Conservation (phyloP, 1,140 invertebrate genomes). For the Drosophila persimilis region DNA sequence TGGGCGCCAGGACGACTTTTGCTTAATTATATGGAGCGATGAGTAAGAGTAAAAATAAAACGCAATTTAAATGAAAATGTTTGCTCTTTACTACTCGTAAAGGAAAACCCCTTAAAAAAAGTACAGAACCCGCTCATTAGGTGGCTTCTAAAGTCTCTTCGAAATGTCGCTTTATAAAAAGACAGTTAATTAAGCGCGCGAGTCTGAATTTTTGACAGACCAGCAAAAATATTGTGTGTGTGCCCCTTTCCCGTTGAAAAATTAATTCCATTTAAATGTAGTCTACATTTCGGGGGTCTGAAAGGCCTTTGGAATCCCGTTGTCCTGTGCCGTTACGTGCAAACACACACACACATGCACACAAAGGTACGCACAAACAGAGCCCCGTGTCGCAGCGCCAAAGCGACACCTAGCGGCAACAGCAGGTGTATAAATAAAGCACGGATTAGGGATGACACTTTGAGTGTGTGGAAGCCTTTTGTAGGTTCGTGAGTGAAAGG, state of each 20-base stretch:
- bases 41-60: conserved; percentile 12
- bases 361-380: not conserved
- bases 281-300: conserved; percentile 14
- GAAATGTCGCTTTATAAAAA: conserved; percentile 44
- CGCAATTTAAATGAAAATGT: too few species aligned
- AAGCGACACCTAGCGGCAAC: conserved; percentile 34
- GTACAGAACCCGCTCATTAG: conserved; percentile 9
- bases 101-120: not conserved
- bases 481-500: too few species aligned
- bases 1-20: conserved; percentile 19
- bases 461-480: too few species aligned
- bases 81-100: too few species aligned
- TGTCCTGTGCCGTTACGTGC: conserved; percentile 6
- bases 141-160: conserved; percentile 15
- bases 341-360: not conserved
- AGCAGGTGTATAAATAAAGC: conserved; percentile 28
- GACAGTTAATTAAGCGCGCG: conserved; percentile 46
- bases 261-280: conserved; percentile 43
- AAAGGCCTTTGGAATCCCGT: conserved; percentile 5
- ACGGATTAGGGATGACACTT: not conserved
- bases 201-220: conserved; percentile 37
- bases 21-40: conserved; percentile 26
- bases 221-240: conserved; percentile 22
- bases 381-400: not conserved
- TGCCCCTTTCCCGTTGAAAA: not conserved